Evolutionary conservation across 1,140 invertebrate genomes (phyloP), one percentile per base, ranked within the genome.

Genomic region (Diachasma alloeum): DNA sequence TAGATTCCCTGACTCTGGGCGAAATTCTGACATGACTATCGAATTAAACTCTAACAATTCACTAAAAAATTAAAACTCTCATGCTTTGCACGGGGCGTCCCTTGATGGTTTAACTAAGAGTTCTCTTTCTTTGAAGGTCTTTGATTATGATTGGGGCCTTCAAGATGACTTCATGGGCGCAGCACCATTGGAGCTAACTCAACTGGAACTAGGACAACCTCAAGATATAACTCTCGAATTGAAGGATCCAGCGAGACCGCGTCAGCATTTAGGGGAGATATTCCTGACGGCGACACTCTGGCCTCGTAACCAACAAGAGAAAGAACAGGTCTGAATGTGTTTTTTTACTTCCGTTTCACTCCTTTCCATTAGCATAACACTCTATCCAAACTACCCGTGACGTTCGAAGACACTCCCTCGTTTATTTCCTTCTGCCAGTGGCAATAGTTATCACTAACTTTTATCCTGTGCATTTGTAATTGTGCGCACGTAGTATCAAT

Each of bases 141-240:
- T 97, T 87, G 98, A 99, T 91, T 98, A 98, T 87, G 98, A 99
- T 86, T 98, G 97, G 94, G 98, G 97, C 36, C 92, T 98, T 66
- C 95, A 97, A 90, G 98, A 99, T 89, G 98, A 99, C 91, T 98
- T 98, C 85, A 99, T 99, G 96, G 98, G 98, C 13, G 93, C 94
- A 68, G 95, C 96, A 3, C 92, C 92, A 66, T 88, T 99, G 76
- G 96, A 98, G 87, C 91, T 99, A 36, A 95, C 94, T 6, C 92
- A 93, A 76, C 87, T 99, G 72, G 96, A 98, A 80, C 90, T 98
- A 26, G 95, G 95, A 78, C 93, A 96, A 80, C 86, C 93, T 8
- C 93, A 94, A 79, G 96, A 98, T 83, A 85, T 98, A 74, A 92
- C 92, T 66, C 89, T 98, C 36, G 91, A 92, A 79, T 90, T 97